Percentiles rank a stretch among this genome's conserved stretches.
Evolutionary conservation across 2,113 vertebrate genomes (phyloP).

Genomic region (Grammomys surdaster): DNA sequence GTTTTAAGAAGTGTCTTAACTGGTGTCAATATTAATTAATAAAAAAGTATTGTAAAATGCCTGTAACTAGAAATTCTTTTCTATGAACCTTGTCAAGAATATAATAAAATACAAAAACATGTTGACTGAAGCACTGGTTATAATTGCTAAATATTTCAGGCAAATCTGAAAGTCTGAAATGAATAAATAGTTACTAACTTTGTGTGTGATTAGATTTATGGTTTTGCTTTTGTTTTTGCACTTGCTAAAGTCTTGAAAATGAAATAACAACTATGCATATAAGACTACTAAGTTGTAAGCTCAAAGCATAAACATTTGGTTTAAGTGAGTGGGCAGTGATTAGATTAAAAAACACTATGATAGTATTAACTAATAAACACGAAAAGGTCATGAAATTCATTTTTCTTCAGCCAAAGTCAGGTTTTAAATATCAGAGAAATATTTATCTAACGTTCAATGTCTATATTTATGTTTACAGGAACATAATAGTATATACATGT

Average conservation of each 20-base stretch:
- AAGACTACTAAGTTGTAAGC: not conserved
- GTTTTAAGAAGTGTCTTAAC: slow-evolving; percentile 11
- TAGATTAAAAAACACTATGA: not conserved
- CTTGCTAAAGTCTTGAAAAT: not conserved
- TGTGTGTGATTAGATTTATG: not conserved
- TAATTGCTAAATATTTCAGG: not conserved
- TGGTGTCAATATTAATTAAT: not conserved
- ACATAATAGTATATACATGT: not conserved
- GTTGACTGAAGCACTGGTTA: not conserved
- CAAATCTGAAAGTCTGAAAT: not conserved
- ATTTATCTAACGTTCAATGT: not conserved
- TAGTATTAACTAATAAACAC: not conserved
- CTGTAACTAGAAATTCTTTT: not conserved
- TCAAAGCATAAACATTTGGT: not conserved
- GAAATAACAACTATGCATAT: not conserved
- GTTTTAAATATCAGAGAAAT: not conserved
- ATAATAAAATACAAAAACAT: not conserved
- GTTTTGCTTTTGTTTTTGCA: not conserved
- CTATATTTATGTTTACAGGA: not conserved
- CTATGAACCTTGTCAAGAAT: not conserved
- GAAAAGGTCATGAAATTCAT: not conserved
- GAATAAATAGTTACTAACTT: not conserved
- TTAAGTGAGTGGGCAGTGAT: not conserved
- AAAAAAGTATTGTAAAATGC: not conserved
- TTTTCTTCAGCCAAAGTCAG: not conserved